Evolutionary conservation across 1,140 invertebrate genomes (phyloP), one percentile per base, ranked within the genome.

Genomic region (Meloidogyne exigua): DNA sequence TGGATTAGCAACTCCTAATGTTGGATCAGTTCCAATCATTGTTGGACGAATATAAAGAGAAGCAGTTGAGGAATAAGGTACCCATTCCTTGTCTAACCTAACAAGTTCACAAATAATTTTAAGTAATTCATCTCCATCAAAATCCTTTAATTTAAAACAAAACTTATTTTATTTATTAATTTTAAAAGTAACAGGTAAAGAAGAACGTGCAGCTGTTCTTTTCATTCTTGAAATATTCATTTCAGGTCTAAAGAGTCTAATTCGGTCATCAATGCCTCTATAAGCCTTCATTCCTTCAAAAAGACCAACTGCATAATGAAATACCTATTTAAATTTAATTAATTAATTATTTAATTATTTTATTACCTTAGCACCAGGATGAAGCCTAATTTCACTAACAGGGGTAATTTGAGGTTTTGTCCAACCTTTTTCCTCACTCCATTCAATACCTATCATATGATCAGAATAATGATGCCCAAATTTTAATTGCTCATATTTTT

Each of bases 251-350:
- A 99, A 99, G 78, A 99, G 88, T 80, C 95, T 90, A 72, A 99
- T 94, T 89, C 92, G 93, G 67, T 93, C 93, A 89, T 98, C 95
- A 7, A 91, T 90, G n/a, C 95, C 94, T 85, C 94, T 91, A 87
- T 94, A 98, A 0, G 95, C 95, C 89, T 99, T 99, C 91, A 98
- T 92, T 66, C 97, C 97, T 91, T 99, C 97, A 87, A 99, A 99
- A 74, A 98, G 89, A 94, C 98, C 89, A 75, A 88, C 87, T 65
- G 79, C 87, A 49, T 88, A 88, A 65, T 88, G 85, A 12, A 88
- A 74, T 73, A 87, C 78, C 76, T 78, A n/a, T n/a, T 15, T 25
- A 71, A 76, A 66, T 28, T 25, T 11, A 36, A 21, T n/a, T 65
- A n/a, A n/a, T 68, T 68, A 11, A 68, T 3, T 25, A 26, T 68